phyloP scores from a whole-genome alignment of 1,140 invertebrate species.

The Drosophila kurseongensis region DNA sequence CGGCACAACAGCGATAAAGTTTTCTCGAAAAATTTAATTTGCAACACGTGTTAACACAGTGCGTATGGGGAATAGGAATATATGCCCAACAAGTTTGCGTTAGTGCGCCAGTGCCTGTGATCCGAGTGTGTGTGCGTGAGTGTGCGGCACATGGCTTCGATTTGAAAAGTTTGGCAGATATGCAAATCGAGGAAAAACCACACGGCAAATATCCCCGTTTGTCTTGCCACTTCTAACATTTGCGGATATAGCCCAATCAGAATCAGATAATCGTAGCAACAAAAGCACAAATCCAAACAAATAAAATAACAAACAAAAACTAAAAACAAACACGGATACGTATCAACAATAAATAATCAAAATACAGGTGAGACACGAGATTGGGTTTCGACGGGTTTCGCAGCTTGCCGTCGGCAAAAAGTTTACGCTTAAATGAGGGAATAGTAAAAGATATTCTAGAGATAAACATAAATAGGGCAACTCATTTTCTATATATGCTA shows the following conservation, averaged over 20 bases:
- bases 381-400: constrained; percentile 15
- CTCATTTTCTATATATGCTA: no score
- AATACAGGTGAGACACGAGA: constrained; percentile 43
- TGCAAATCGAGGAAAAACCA: constrained; percentile 6
- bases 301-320: constrained; percentile 26
- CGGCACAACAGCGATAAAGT: constrained; percentile 46
- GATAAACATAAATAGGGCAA: background rate
- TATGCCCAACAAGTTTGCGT: constrained; percentile 9
- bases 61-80: constrained; percentile 68
- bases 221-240: constrained; percentile 21
- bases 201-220: constrained; percentile 4
- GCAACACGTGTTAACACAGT: constrained; percentile 78
- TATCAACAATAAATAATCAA: constrained; percentile 54
- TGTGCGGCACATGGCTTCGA: constrained; percentile 32
- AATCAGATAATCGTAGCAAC: background rate
- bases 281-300: constrained; percentile 47
- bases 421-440: background rate
- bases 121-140: constrained; percentile 23
- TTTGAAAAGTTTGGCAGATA: constrained; percentile 15
- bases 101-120: constrained; percentile 4
- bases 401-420: constrained; percentile 39
- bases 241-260: constrained; percentile 28
- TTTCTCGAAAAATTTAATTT: constrained; percentile 46
- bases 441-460: background rate
- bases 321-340: constrained; percentile 49